Base-by-base conservation (phyloP, 2,797 vertebrate species). In the Babyrousa celebensis region DNA sequence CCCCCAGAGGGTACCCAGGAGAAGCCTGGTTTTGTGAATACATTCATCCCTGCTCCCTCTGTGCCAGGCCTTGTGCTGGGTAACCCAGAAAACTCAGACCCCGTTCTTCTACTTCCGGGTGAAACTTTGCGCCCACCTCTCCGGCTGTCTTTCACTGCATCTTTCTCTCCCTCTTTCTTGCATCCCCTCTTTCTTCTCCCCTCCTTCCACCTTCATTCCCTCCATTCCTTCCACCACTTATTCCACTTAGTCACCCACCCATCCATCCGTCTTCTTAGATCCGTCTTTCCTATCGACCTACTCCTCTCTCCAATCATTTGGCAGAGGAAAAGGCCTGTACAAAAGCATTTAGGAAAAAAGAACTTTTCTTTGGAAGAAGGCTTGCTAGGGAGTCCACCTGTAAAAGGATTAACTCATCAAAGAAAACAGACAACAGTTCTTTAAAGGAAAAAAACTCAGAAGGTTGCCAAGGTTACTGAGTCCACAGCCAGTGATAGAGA, bases 301-400 rank as follows among this genome's bases (percentile, higher is more conserved):
- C 52, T 7, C 54, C 3, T 48, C 56, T 89, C 17, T 72, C 54
- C 27, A 89, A 2, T 71, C 43, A 58, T 77, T 72, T 83, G 67
- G 12, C 78, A 88, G 67, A 91, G 52, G 54, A 85, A 93, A 32
- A 40, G 6, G 77, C 70, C 60, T 27, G 72, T 27, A 63, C 60
- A 78, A 84, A 65, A 65, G 14, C 80, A 94, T 84, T 89, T 87
- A 40, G 65, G 65, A 86, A 77, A 32, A 91, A 43, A 58, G 2
- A 56, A 83, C 25, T 56, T 54, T 75, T 65, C 68, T 54, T 89
- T 89, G 25, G 82, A 87, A 86, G 18, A 93, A 82, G 54, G 10
- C 92, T 71, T 60, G 10, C 43, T 60, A 43, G 20, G 56, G n/a
- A 87, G 4, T 90, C 56, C 82, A 68, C 67, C 67, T 90, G 86